Percentiles rank a stretch among this genome's conserved stretches.
phyloP scores from a whole-genome alignment of 2,113 vertebrate genomes.

The Corydoras sp. region DNA sequence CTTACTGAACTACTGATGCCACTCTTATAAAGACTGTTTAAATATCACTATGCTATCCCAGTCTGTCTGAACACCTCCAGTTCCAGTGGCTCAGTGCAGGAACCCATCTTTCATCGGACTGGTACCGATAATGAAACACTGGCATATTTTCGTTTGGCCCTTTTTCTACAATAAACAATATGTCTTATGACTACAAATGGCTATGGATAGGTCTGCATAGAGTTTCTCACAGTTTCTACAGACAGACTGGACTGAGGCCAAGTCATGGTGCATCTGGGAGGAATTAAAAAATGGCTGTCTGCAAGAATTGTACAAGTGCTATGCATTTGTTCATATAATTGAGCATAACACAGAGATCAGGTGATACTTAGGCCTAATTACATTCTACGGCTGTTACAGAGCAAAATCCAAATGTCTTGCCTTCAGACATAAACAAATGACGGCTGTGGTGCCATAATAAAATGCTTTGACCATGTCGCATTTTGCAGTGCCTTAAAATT shows the following conservation, averaged over 20 bases:
- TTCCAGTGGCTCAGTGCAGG: not conserved
- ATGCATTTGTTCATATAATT: constrained; percentile 48
- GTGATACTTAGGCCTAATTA: not conserved
- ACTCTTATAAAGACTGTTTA: constrained; percentile 26
- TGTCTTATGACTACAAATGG: constrained; percentile 33
- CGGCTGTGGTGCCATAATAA: constrained; percentile 17
- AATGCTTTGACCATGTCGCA: constrained; percentile 16
- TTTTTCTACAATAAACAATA: constrained; percentile 31
- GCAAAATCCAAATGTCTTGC: constrained; percentile 15
- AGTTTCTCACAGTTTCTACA: constrained; percentile 43
- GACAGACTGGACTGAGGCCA: constrained; percentile 40
- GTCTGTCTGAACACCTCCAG: not conserved
- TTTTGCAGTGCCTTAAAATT: constrained; percentile 27
- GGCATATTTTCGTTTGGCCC: constrained; percentile 25
- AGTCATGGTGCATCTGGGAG: constrained; percentile 43
- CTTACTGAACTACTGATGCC: constrained; percentile 26
- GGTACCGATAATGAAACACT: constrained; percentile 35
- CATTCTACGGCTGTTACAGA: constrained; percentile 11
- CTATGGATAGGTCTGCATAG: constrained; percentile 28
- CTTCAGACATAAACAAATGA: constrained; percentile 23
- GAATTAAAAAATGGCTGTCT: constrained; percentile 42
- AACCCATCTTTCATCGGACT: constrained; percentile 28
- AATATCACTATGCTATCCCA: constrained; percentile 16
- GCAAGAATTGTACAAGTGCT: constrained; percentile 42
- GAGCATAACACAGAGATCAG: constrained; percentile 29